phyloP scores from a whole-genome alignment of 37 sponge, comb jelly and placozoan genomes.

The Oopsacas minuta region DNA sequence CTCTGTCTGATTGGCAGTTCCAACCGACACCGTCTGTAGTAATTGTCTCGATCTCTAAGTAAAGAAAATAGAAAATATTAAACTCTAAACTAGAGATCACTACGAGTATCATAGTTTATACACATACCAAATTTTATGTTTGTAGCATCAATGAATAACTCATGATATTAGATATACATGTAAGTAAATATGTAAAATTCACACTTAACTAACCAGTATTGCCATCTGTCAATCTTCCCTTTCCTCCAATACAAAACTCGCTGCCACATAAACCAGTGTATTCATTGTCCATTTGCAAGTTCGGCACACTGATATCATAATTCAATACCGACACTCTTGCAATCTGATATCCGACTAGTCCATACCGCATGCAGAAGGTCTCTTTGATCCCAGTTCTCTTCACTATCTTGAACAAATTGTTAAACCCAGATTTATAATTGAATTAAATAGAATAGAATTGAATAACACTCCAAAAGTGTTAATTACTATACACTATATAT shows the following conservation, averaged over 20 bases:
- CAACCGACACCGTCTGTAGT: neutral
- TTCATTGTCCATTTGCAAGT: neutral
- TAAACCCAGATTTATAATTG: neutral
- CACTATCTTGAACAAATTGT: neutral
- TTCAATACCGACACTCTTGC: neutral
- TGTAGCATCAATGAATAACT: too few relatives aligned
- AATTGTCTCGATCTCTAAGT: too few relatives aligned
- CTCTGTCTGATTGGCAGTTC: neutral
- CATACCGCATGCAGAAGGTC: neutral
- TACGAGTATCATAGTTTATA: too few relatives aligned
- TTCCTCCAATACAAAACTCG: neutral
- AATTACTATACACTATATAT: too few relatives aligned
- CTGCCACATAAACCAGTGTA: neutral
- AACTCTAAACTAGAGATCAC: too few relatives aligned
- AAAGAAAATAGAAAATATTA: too few relatives aligned
- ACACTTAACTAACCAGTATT: neutral
- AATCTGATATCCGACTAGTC: neutral
- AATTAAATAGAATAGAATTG: neutral
- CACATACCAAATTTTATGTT: too few relatives aligned
- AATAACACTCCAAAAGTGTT: too few relatives aligned
- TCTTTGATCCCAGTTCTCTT: neutral
- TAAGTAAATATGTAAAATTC: neutral
- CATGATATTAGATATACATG: neutral
- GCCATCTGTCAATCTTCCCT: neutral
- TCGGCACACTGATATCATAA: neutral